Conservation (phyloP, 2,797 vertebrate genomes). For the Tinamus major region DNA sequence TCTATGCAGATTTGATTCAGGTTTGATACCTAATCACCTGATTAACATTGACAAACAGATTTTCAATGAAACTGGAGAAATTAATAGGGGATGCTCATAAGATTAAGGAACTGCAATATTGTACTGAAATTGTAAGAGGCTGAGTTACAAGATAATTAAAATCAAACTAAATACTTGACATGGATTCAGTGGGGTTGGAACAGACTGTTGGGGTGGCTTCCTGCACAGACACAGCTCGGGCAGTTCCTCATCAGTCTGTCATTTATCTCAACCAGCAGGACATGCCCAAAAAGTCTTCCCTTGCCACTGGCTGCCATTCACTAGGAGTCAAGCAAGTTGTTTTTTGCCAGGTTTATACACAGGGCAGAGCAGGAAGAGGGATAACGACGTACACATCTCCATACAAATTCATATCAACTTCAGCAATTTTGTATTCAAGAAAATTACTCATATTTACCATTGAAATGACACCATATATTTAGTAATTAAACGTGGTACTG, state of each 20-base stretch:
- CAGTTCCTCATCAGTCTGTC: not conserved
- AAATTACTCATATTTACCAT: not conserved
- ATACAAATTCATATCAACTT: not conserved
- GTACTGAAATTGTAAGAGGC: not conserved
- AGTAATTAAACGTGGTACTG: not conserved
- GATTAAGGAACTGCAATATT: not conserved
- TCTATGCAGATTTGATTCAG: not conserved
- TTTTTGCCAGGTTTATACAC: not conserved
- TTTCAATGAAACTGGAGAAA: not conserved
- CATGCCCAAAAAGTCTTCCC: not conserved
- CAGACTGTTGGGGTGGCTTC: not conserved
- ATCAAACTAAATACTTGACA: not conserved
- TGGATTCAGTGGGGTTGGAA: not conserved
- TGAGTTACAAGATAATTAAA: not conserved
- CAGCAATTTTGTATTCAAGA: not conserved
- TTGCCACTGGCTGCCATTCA: not conserved
- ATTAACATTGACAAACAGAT: not conserved
- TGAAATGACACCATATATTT: fast-evolving
- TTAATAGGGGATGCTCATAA: not conserved
- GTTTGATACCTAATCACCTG: not conserved
- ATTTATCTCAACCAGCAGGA: not conserved
- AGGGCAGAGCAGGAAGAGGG: not conserved
- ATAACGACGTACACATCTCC: not conserved
- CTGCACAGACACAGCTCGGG: not conserved
- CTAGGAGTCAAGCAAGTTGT: not conserved